phyloP scores from a whole-genome alignment of 1,140 invertebrate genomes.

The Oscheius sp. region DNA sequence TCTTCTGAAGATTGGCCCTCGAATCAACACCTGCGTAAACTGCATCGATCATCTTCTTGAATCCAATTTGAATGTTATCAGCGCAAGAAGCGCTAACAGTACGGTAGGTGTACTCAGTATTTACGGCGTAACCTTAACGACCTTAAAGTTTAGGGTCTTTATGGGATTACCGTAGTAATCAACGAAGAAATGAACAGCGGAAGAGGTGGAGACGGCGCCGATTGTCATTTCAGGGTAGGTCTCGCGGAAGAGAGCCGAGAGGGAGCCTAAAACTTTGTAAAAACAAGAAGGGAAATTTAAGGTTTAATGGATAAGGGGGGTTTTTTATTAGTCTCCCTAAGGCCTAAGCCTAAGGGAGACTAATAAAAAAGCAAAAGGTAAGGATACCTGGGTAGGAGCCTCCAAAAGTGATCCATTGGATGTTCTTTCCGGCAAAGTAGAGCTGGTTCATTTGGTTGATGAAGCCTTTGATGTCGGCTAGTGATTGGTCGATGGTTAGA shows the following conservation, averaged over 20 bases:
- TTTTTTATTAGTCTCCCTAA: no score
- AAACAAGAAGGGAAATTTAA: no score
- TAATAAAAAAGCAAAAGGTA: neutral
- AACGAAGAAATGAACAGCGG: conserved; percentile 27
- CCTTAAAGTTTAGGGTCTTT: neutral
- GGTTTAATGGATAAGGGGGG: no score
- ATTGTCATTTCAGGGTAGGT: conserved; percentile 85
- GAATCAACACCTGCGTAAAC: conserved; percentile 16
- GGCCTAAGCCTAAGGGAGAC: no score
- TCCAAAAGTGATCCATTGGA: conserved; percentile 84
- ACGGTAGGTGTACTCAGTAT: conserved; percentile 35
- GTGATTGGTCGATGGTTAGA: conserved; percentile 25
- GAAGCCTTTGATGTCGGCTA: conserved; percentile 35
- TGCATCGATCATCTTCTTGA: conserved; percentile 8
- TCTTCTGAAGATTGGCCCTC: neutral
- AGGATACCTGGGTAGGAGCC: conserved; percentile 76
- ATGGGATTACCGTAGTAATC: conserved; percentile 24
- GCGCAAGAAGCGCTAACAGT: conserved; percentile 19
- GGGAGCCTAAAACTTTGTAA: conserved; percentile 38
- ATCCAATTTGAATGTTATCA: conserved; percentile 10
- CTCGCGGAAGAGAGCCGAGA: conserved; percentile 81
- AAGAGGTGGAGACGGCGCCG: conserved; percentile 76
- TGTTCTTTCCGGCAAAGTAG: conserved; percentile 26
- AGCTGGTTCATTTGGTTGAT: conserved; percentile 35
- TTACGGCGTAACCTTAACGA: conserved; percentile 31